phyloP scores from a whole-genome alignment of 2,113 vertebrate species.

The Dendropsophus ebraccatus region DNA sequence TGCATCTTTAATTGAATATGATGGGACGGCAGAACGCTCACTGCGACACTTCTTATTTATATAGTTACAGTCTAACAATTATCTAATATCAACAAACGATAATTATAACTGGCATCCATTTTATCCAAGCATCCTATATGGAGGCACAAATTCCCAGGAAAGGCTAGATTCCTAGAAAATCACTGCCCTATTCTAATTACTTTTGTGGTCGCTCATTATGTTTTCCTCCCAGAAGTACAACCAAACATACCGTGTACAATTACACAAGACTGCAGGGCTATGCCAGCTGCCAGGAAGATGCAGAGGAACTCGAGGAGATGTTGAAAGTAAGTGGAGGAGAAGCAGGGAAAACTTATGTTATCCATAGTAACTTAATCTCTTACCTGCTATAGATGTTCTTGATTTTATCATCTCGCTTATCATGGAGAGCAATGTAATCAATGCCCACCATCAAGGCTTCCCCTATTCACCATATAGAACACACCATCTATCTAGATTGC shows the following conservation, averaged over 20 bases:
- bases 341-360: neutral
- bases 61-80: constrained; percentile 11
- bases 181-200: constrained; percentile 23
- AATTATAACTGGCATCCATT: neutral
- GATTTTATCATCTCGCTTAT: too few species aligned
- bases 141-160: constrained; percentile 21
- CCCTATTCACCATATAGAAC: too few species aligned
- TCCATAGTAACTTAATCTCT: too few species aligned
- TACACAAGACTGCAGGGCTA: constrained; percentile 26
- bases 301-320: neutral
- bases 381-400: too few species aligned
- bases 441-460: too few species aligned
- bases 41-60: neutral
- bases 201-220: constrained; percentile 37
- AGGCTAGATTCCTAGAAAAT: constrained; percentile 9
- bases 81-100: neutral
- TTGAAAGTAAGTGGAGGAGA: neutral
- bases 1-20: neutral
- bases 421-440: too few species aligned
- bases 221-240: constrained; percentile 34
- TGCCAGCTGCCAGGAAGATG: constrained; percentile 22
- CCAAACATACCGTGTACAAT: constrained; percentile 24
- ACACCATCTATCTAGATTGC: too few species aligned
- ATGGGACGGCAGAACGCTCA: neutral
- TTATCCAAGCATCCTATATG: neutral